Conservation (phyloP, 2,888 invertebrate species). For the Coecobrya sp. region DNA sequence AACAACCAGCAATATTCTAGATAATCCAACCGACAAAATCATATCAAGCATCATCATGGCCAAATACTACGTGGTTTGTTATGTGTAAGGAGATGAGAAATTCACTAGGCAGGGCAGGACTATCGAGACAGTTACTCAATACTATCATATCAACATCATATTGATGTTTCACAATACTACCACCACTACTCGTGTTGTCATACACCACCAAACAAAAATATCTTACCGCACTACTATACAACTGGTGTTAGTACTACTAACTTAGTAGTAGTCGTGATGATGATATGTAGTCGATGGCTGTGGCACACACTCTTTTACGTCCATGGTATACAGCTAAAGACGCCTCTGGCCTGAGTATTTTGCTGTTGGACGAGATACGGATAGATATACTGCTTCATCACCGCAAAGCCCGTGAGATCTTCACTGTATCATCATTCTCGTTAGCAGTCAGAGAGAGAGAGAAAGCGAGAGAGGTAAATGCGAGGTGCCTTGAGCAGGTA, state of each 20-base stretch:
- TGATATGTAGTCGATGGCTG: neutral
- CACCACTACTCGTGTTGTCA: slow-evolving; percentile 17
- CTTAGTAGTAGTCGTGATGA: neutral
- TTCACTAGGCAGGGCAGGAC: neutral
- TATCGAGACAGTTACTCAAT: slow-evolving; percentile 29
- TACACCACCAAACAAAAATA: slow-evolving; percentile 46
- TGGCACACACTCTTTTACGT: neutral
- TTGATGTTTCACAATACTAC: neutral
- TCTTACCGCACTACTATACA: neutral
- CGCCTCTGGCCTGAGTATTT: slow-evolving; percentile 56
- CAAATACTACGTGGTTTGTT: slow-evolving; percentile 42
- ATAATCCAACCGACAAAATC: slow-evolving; percentile 78
- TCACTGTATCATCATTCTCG: slow-evolving; percentile 67
- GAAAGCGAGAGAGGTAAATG: slow-evolving; percentile 23
- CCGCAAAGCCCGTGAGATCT: slow-evolving; percentile 76
- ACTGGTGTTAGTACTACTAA: neutral
- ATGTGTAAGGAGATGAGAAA: neutral
- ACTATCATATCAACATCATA: slow-evolving; percentile 22
- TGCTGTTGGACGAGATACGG: too few species aligned
- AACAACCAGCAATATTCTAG: slow-evolving; percentile 70
- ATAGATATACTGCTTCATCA: slow-evolving; percentile 75
- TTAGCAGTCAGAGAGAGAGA: slow-evolving; percentile 59
- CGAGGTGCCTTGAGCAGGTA: slow-evolving; percentile 73
- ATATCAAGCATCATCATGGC: slow-evolving; percentile 66
- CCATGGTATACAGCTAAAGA: slow-evolving; percentile 42